Evolutionary conservation across 2,797 vertebrate genomes (phyloP).

Genomic region (Momotus momota): DNA sequence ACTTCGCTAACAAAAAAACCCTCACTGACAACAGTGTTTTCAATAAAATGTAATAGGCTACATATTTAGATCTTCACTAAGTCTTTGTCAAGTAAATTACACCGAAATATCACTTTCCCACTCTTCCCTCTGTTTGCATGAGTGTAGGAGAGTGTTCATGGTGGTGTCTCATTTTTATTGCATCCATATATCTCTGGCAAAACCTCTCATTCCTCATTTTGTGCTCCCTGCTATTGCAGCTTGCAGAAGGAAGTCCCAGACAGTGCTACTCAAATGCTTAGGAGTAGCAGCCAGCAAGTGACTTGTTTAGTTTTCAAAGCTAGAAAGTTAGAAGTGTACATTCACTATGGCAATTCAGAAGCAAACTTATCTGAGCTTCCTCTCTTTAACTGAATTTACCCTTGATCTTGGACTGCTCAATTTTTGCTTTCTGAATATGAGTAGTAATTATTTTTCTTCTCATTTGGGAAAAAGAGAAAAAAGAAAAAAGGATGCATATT

Average conservation of each 20-base stretch:
- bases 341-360: background rate
- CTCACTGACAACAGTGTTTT: background rate
- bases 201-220: background rate
- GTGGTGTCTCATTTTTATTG: background rate
- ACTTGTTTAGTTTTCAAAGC: background rate
- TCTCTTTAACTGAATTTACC: background rate
- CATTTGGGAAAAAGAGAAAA: background rate
- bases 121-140: background rate
- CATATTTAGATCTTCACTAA: background rate
- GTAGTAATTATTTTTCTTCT: background rate
- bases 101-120: background rate
- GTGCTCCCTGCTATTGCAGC: background rate
- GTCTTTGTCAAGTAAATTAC: background rate
- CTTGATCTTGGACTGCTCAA: background rate
- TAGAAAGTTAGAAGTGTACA: background rate
- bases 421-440: background rate
- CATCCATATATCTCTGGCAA: background rate
- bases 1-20: background rate
- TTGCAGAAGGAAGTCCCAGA: background rate
- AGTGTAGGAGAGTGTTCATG: background rate
- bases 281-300: background rate
- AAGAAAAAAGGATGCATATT: rapidly evolving
- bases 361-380: background rate
- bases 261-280: background rate
- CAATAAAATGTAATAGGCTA: background rate